phyloP scores from a whole-genome alignment of 53 echinoderm and acorn worm genomes.

The Henricia sp. region DNA sequence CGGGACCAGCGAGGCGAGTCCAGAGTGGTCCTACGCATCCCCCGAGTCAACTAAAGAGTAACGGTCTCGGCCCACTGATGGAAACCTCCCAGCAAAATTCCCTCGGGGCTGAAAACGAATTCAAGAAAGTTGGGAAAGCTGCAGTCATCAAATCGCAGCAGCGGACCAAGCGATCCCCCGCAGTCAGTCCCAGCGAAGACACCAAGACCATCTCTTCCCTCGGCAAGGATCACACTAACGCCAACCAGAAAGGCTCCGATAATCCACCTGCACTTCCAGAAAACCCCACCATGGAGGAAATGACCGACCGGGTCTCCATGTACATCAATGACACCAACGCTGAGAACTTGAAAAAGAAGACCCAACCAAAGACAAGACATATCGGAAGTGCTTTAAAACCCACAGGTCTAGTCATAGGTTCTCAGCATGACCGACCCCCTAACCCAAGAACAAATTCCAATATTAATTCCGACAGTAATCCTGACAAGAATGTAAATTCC shows the following conservation, averaged over 20 bases:
- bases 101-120: conserved; percentile 36
- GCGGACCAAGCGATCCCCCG: conserved; percentile 38
- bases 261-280: conserved; percentile 38
- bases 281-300: conserved; percentile 45
- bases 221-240: conserved; percentile 38
- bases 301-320: conserved; percentile 28
- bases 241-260: conserved; percentile 32
- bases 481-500: conserved; percentile 36
- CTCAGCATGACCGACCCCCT: conserved; percentile 35
- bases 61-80: conserved; percentile 32
- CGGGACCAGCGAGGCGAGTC: conserved; percentile 45
- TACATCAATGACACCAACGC: conserved; percentile 56
- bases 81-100: conserved; percentile 9
- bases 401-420: conserved; percentile 44
- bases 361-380: conserved; percentile 42
- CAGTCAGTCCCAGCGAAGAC: conserved; percentile 39
- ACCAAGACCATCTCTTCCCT: conserved; percentile 25
- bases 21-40: conserved; percentile 38
- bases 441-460: conserved; percentile 21
- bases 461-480: conserved; percentile 9
- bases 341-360: conserved; percentile 53
- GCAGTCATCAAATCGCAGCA: conserved; percentile 64
- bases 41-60: conserved; percentile 52
- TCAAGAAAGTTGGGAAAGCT: conserved; percentile 64
- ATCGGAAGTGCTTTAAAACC: conserved; percentile 63